Percentiles rank a stretch among this genome's conserved stretches.
Conservation (phyloP, 2,113 vertebrate species). For the Mirza zaza region DNA sequence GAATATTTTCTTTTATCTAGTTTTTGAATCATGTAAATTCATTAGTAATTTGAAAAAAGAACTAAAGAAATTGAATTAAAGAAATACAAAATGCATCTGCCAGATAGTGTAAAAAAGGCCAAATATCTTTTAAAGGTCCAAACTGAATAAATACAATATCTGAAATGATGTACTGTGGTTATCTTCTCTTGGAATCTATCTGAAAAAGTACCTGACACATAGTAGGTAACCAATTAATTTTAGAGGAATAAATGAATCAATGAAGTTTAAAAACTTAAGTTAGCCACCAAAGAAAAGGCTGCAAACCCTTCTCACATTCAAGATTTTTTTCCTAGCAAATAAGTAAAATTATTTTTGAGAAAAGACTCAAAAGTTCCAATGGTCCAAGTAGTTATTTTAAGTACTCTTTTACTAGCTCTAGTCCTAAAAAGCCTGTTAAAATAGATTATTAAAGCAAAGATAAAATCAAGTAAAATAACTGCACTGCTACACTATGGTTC, state of each 20-base stretch:
- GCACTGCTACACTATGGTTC: background rate
- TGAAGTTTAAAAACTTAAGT: background rate
- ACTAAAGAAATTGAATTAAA: background rate
- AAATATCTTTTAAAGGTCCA: background rate
- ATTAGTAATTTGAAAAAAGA: background rate
- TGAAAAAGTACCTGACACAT: background rate
- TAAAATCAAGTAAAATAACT: slow-evolving; percentile 25
- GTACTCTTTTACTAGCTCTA: background rate
- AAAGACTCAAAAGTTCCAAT: background rate
- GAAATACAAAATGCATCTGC: background rate
- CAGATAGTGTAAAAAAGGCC: background rate
- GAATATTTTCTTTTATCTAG: background rate
- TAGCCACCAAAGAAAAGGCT: background rate
- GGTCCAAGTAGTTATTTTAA: background rate
- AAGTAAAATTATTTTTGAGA: slow-evolving; percentile 1
- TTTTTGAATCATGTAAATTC: background rate
- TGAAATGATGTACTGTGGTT: background rate
- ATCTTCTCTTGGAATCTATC: background rate
- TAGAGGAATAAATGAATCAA: background rate
- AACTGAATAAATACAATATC: background rate
- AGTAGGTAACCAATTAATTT: background rate
- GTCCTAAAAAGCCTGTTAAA: background rate
- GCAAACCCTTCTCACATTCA: background rate
- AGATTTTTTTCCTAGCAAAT: background rate
- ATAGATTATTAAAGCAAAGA: slow-evolving; percentile 28